These are phyloP conservation scores for Acronicta leporina DNA, from an alignment of 2,888 invertebrate species.

Conservation along the genomic window DNA sequence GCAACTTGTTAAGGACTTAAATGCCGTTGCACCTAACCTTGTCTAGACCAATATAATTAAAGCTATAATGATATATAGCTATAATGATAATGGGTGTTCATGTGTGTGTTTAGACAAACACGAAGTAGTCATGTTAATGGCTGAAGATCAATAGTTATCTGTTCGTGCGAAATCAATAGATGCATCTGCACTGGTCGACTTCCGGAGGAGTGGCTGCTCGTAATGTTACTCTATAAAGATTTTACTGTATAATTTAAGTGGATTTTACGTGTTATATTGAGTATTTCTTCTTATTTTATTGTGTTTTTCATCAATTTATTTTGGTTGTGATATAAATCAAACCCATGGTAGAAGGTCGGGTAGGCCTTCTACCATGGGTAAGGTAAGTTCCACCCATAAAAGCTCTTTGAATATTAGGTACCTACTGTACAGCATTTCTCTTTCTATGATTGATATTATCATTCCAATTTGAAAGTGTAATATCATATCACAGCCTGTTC, in stretches of 20 bases:
- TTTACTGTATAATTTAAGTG: slow-evolving; percentile 35
- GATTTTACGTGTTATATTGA: background rate
- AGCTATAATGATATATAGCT: slow-evolving; percentile 39
- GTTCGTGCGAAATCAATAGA: slow-evolving; percentile 60
- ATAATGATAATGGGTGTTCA: slow-evolving; percentile 27
- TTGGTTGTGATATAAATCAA: too few species aligned
- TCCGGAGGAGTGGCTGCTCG: slow-evolving; percentile 57
- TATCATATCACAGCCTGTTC: too few species aligned
- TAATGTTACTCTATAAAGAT: slow-evolving; percentile 39
- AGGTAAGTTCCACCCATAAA: too few species aligned
- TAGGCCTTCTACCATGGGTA: too few species aligned
- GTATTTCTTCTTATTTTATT: too few species aligned
- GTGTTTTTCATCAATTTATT: background rate
- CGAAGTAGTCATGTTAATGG: slow-evolving; percentile 52
- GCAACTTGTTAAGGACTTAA: slow-evolving; percentile 11
- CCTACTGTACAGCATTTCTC: too few species aligned
- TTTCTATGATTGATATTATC: too few species aligned
- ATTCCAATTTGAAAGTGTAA: too few species aligned
- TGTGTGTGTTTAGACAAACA: slow-evolving; percentile 54
- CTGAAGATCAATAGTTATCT: slow-evolving; percentile 61
- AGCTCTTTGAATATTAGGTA: too few species aligned
- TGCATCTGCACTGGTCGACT: slow-evolving; percentile 52
- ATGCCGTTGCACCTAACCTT: slow-evolving; percentile 18
- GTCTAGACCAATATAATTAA: slow-evolving; percentile 49
- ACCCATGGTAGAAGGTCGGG: too few species aligned